Conservation (phyloP, 2,797 vertebrate genomes). For the Syngnathus rostellatus region DNA sequence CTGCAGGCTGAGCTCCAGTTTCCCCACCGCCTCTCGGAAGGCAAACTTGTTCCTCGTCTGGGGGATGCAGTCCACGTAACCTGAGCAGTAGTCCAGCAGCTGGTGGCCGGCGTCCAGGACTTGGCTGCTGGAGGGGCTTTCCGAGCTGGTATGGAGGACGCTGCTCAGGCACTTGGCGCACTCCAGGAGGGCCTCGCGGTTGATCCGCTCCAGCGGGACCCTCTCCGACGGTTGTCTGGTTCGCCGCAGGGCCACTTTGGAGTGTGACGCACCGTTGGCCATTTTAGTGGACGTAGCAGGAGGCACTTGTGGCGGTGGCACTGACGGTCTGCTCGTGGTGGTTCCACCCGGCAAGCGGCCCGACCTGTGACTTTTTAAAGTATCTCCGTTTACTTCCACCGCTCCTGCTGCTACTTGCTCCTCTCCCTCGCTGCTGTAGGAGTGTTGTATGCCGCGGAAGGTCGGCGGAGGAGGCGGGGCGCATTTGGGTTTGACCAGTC, state of each 20-base stretch:
- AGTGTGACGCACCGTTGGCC: conserved; percentile 75
- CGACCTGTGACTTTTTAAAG: conserved; percentile 69
- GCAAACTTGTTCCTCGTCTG: conserved; percentile 98
- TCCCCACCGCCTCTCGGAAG: conserved; percentile 94
- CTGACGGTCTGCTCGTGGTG: conserved; percentile 73
- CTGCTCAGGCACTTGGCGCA: conserved; percentile 84
- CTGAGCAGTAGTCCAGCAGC: conserved; percentile 96
- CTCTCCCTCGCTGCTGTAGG: conserved; percentile 65
- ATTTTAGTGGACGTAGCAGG: conserved; percentile 76
- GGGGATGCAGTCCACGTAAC: conserved; percentile 96
- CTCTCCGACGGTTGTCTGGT: conserved; percentile 82
- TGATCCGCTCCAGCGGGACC: conserved; percentile 82
- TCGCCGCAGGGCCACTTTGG: conserved; percentile 84
- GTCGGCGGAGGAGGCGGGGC: conserved; percentile 93
- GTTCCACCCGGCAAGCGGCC: conserved; percentile 75
- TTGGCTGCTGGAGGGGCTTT: conserved; percentile 83
- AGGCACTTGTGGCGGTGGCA: conserved; percentile 81
- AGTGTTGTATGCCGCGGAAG: conserved; percentile 77
- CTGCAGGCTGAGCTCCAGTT: conserved; percentile 94
- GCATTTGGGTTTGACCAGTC: conserved; percentile 94
- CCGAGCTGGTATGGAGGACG: conserved; percentile 71
- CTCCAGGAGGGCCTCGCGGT: conserved; percentile 90
- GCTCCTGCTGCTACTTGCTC: conserved; percentile 61
- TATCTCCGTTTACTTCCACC: conserved; percentile 74
- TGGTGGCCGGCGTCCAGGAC: conserved; percentile 94